These are phyloP conservation scores for Tychaedon coryphoeus DNA, from an alignment of 2,113 vertebrate species.

Conservation along the genomic window DNA sequence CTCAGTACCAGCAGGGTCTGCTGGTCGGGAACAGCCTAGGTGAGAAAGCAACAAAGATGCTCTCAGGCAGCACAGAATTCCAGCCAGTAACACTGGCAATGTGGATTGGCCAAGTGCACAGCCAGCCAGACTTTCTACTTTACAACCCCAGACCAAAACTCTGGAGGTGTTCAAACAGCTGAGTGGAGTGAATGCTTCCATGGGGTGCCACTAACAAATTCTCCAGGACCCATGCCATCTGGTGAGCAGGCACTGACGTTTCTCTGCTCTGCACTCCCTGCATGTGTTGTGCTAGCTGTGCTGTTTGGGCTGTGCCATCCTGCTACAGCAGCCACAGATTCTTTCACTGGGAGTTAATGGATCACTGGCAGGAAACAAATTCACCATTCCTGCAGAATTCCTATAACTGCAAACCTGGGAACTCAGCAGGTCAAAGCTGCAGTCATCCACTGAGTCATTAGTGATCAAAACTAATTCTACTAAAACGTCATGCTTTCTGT, in stretches of 20 bases:
- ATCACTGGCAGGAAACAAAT: not conserved
- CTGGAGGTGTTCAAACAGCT: not conserved
- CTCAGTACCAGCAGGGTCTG: not conserved
- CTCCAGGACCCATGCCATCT: not conserved
- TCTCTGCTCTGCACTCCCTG: not conserved
- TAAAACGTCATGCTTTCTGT: not conserved
- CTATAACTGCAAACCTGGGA: not conserved
- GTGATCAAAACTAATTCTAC: not conserved
- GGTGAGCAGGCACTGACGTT: not conserved
- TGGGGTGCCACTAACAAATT: not conserved
- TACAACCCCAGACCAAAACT: not conserved
- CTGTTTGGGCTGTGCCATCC: not conserved
- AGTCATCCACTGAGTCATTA: not conserved
- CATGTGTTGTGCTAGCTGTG: fast-evolving
- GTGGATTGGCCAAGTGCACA: not conserved
- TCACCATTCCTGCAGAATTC: not conserved
- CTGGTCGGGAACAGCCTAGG: not conserved
- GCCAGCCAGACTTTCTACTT: not conserved
- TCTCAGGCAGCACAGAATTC: not conserved
- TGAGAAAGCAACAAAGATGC: not conserved
- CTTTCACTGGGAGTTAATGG: not conserved
- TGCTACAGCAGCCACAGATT: not conserved
- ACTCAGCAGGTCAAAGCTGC: not conserved
- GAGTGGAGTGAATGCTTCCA: not conserved
- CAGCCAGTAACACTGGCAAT: not conserved